Base-by-base conservation (phyloP, 2,888 invertebrate genomes). In the Epistrophella euchroma region DNA sequence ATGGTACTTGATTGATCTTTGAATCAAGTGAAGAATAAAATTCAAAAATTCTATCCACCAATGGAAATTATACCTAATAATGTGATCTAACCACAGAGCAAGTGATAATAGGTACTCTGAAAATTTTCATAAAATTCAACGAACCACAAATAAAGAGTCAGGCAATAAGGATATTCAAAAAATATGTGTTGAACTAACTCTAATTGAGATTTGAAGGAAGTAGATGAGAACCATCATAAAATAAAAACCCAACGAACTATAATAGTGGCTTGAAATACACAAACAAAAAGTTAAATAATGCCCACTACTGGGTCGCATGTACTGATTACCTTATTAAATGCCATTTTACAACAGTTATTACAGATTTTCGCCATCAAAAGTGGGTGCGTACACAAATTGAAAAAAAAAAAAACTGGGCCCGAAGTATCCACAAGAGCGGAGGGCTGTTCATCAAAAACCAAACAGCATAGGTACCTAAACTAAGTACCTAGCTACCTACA, bases 101-200 rank as follows among this genome's bases (percentile, higher is more conserved):
- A 25, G 2, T n/a, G n/a, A n/a, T n/a, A 28, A 3, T 25, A 4
- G 22, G 22, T 15, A 11, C 22, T 15, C 11, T 11, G 11, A 45
- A 45, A 9, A 43, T n/a, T 4, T 4, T 4, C 52, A 52, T 15
- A n/a, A n/a, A n/a, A 25, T 1, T 55, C 32, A 55, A 32, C 55
- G 32, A 55, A 55, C 28, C 11, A 4, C 28, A 55, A 17, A 55
- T 32, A 9, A 13, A 55, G 9, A 55, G n/a, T 11, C n/a, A 11
- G 55, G 4, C 55, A 32, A 55, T n/a, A 55, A 55, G 32, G 17
- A 55, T 32, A 55, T 55, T 55, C 17, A 32, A 55, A 32, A n/a
- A n/a, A n/a, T n/a, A 55, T 55, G 32, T 32, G 55, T 55, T 55
- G 0, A 32, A 55, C 28, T n/a, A 32, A 32, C 32, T 55, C 10